phyloP scores from a whole-genome alignment of 2,113 vertebrate genomes.

The Neomonachus schauinslandi region DNA sequence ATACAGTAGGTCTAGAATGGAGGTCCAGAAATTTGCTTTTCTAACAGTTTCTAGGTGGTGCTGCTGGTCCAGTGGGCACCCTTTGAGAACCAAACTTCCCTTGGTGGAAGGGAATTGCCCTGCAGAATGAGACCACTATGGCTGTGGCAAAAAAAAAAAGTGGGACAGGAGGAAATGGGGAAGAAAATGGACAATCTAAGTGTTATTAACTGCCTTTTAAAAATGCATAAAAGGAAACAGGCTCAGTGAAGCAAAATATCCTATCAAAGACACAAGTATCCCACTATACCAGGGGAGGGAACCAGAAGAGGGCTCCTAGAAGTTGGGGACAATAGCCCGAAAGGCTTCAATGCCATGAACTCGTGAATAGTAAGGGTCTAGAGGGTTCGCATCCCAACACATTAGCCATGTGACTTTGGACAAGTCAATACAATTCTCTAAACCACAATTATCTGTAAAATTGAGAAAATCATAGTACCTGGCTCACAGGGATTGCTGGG shows the following conservation, averaged over 20 bases:
- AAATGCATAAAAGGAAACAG: not conserved
- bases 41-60: not conserved
- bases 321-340: not conserved
- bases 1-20: not conserved
- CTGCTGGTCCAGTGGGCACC: not conserved
- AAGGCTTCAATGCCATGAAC: not conserved
- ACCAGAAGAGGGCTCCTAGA: not conserved
- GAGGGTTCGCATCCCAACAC: not conserved
- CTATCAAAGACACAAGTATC: not conserved
- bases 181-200: not conserved
- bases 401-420: not conserved
- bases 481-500: not conserved
- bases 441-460: slow-evolving; percentile 50
- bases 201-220: not conserved
- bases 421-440: slow-evolving; percentile 28
- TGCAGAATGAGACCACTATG: not conserved
- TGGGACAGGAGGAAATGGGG: fast-evolving
- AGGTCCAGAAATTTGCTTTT: not conserved
- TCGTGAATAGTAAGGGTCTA: not conserved
- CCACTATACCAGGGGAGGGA: not conserved
- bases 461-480: slow-evolving; percentile 15
- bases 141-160: not conserved
- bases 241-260: not conserved
- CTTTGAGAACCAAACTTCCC: not conserved
- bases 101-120: not conserved